A percentile compares a stretch with the other conserved stretches of the same genome.
Conservation (phyloP, 2,888 invertebrate species). For the Laothoe populi region DNA sequence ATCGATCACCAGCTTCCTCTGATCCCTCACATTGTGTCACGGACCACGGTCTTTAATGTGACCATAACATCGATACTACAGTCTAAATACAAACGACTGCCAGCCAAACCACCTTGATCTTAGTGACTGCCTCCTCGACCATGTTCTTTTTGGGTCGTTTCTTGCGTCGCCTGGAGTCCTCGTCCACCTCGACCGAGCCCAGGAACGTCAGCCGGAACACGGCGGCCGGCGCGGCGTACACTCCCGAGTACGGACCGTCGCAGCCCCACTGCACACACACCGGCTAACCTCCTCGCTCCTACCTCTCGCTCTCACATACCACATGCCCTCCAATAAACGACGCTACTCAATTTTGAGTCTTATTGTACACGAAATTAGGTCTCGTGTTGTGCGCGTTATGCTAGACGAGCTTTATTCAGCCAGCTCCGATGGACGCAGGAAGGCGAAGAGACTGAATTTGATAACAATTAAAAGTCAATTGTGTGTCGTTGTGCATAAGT, state of each 20-base stretch:
- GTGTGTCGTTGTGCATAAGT: too few relatives aligned
- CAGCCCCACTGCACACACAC: constrained; percentile 72
- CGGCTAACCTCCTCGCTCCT: constrained; percentile 46
- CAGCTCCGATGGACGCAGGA: not conserved
- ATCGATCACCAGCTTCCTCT: too few relatives aligned
- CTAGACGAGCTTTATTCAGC: too few relatives aligned
- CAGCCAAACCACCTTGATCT: constrained; percentile 90
- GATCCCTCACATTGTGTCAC: too few relatives aligned
- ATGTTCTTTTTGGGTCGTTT: constrained; percentile 94
- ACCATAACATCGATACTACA: constrained; percentile 1
- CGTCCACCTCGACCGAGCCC: constrained; percentile 94
- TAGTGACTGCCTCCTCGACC: constrained; percentile 94
- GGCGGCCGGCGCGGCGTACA: constrained; percentile 87
- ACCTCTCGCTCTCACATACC: constrained; percentile 28
- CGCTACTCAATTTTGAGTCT: not conserved
- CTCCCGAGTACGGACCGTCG: constrained; percentile 78
- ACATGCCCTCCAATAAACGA: not conserved
- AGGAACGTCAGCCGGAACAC: constrained; percentile 93
- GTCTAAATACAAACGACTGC: constrained; percentile 37
- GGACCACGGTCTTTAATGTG: not conserved
- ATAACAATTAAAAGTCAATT: too few relatives aligned
- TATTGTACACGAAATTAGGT: not conserved
- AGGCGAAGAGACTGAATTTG: not conserved
- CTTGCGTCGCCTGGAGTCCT: constrained; percentile 90
- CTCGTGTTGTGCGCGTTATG: too few relatives aligned